phyloP scores from a whole-genome alignment of 2,888 invertebrate genomes.

The Pharmacophagus antenor region DNA sequence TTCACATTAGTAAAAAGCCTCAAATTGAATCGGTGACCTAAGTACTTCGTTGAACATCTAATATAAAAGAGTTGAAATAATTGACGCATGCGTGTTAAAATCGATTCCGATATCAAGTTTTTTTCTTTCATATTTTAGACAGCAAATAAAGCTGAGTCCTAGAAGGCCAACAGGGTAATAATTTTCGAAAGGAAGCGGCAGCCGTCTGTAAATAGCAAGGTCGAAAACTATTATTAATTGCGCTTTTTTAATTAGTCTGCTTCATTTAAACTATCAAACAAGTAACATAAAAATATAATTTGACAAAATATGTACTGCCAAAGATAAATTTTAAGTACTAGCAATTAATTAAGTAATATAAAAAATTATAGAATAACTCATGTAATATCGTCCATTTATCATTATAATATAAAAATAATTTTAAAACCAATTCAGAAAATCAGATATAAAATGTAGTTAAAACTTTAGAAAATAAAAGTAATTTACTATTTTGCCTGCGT shows the following conservation, averaged over 20 bases:
- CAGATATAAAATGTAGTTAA: no score
- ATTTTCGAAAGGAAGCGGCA: constrained; percentile 33
- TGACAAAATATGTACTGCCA: no score
- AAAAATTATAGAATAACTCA: no score
- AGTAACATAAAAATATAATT: neutral
- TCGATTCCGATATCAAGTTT: neutral
- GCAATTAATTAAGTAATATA: no score
- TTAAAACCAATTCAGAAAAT: no score
- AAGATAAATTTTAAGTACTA: no score
- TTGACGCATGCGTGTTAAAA: neutral
- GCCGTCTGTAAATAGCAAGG: constrained; percentile 39
- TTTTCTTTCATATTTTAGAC: constrained; percentile 31
- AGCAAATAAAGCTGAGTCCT: constrained; percentile 27
- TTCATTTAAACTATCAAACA: constrained; percentile 25
- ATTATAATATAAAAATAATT: no score
- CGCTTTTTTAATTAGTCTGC: constrained; percentile 31
- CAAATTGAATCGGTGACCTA: neutral
- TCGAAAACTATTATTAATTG: constrained; percentile 35
- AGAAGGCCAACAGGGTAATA: constrained; percentile 40
- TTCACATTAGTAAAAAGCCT: neutral
- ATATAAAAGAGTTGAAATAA: constrained; percentile 5
- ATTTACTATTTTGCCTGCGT: no score
- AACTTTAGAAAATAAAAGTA: no score
- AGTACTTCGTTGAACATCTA: neutral
- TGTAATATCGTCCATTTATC: no score